Evolutionary conservation across 2,888 invertebrate genomes (phyloP).

Genomic region (Drosophila rellima): DNA sequence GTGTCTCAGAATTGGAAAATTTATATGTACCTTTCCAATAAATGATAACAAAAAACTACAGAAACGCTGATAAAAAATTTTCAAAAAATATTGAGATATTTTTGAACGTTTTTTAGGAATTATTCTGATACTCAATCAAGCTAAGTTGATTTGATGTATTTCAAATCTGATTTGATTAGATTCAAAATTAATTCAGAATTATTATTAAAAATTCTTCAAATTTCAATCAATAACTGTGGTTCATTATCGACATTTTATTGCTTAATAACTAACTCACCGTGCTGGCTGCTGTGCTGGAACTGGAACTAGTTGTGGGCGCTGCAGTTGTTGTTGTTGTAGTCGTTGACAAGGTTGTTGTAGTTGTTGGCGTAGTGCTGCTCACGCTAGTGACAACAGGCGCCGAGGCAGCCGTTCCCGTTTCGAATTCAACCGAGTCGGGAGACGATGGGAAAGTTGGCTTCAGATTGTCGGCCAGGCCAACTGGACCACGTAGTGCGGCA

Average conservation of each 20-base stretch:
- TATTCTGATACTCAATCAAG: too few species aligned
- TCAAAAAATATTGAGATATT: too few species aligned
- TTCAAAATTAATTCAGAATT: too few species aligned
- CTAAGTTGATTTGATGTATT: neutral
- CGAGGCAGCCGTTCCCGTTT: slow-evolving; percentile 60
- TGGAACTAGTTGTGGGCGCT: slow-evolving; percentile 56
- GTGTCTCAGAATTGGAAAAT: too few species aligned
- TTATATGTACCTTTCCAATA: too few species aligned
- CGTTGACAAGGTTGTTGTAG: slow-evolving; percentile 44
- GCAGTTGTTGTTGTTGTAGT: slow-evolving; percentile 58
- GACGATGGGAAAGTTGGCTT: slow-evolving; percentile 82
- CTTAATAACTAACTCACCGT: slow-evolving; percentile 43
- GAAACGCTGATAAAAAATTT: too few species aligned
- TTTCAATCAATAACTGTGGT: neutral
- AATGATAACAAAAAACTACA: neutral
- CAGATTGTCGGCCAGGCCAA: slow-evolving; percentile 85
- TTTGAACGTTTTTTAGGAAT: too few species aligned
- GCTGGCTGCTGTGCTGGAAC: slow-evolving; percentile 58
- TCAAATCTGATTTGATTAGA: neutral
- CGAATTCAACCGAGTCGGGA: slow-evolving; percentile 59
- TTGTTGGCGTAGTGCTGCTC: slow-evolving; percentile 51
- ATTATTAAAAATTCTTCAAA: too few species aligned
- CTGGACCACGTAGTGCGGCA: slow-evolving; percentile 86
- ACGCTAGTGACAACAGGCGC: slow-evolving; percentile 49
- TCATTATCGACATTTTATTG: neutral